These are phyloP conservation scores for Luscinia megarhynchos DNA, from an alignment of 2,797 vertebrate genomes.

Conservation along the genomic window DNA sequence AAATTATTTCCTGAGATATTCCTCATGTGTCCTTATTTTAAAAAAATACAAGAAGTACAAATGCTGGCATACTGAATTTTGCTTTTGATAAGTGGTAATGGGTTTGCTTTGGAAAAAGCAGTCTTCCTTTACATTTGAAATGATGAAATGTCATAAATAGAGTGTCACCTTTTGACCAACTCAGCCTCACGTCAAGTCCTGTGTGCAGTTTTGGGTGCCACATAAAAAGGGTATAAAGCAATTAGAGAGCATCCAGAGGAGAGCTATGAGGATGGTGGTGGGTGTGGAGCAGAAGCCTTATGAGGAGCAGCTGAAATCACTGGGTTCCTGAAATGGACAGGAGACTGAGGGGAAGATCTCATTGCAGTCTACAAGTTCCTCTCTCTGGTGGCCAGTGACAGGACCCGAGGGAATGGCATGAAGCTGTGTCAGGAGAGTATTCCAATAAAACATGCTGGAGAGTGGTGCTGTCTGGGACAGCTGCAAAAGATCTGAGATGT, in stretches of 20 bases:
- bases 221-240: not conserved
- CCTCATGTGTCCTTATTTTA: not conserved
- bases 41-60: not conserved
- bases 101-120: not conserved
- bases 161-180: not conserved
- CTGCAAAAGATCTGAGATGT: fast-evolving
- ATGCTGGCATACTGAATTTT: not conserved
- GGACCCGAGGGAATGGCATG: fast-evolving
- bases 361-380: not conserved
- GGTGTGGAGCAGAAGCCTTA: not conserved
- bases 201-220: not conserved
- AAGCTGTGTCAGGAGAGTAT: not conserved
- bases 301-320: not conserved
- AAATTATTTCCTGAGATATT: not conserved
- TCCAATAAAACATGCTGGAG: fast-evolving
- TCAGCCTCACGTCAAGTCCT: not conserved
- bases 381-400: not conserved
- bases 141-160: not conserved
- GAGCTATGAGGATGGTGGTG: not conserved
- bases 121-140: not conserved
- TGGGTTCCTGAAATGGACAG: not conserved
- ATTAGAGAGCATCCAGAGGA: not conserved
- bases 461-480: not conserved
- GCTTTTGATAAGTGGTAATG: not conserved
- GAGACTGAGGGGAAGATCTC: no score